These are phyloP conservation scores for Mylabris sibirica DNA, from an alignment of 2,888 invertebrate species.

Conservation along the genomic window DNA sequence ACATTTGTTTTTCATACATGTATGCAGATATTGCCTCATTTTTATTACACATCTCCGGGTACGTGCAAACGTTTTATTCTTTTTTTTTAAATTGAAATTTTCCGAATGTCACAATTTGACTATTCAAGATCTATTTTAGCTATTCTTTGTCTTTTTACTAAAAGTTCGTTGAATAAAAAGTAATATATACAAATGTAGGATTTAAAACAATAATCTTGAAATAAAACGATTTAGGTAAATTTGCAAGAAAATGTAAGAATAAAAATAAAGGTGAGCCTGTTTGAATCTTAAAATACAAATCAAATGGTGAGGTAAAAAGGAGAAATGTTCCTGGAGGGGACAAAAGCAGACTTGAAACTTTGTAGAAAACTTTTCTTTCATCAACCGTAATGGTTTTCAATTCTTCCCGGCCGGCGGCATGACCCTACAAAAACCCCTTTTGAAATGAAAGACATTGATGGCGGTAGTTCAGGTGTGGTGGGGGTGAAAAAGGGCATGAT, in stretches of 20 bases:
- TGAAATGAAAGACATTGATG: slow-evolving; percentile 30
- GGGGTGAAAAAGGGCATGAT: not conserved
- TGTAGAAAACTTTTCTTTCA: slow-evolving; percentile 62
- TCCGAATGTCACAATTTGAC: too few species aligned
- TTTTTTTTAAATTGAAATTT: not conserved
- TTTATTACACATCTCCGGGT: not conserved
- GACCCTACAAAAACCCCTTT: slow-evolving; percentile 31
- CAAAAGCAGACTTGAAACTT: slow-evolving; percentile 58
- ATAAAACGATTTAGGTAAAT: slow-evolving; percentile 53
- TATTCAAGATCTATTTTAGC: too few species aligned
- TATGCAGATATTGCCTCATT: not conserved
- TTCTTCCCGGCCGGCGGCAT: slow-evolving; percentile 52
- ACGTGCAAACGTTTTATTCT: not conserved
- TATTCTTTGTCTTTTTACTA: not conserved
- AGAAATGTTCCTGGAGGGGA: slow-evolving; percentile 55
- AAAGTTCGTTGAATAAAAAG: not conserved
- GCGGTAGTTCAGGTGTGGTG: slow-evolving; percentile 36
- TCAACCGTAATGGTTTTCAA: slow-evolving; percentile 62
- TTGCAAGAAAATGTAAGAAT: slow-evolving; percentile 33
- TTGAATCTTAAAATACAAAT: slow-evolving; percentile 54
- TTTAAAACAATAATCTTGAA: slow-evolving; percentile 47
- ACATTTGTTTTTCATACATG: not conserved
- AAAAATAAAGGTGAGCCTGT: slow-evolving; percentile 53
- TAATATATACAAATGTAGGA: not conserved
- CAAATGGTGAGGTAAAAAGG: slow-evolving; percentile 54